Evolutionary conservation across 2,797 vertebrate species (phyloP).

Genomic region (Diglossa cyanea): DNA sequence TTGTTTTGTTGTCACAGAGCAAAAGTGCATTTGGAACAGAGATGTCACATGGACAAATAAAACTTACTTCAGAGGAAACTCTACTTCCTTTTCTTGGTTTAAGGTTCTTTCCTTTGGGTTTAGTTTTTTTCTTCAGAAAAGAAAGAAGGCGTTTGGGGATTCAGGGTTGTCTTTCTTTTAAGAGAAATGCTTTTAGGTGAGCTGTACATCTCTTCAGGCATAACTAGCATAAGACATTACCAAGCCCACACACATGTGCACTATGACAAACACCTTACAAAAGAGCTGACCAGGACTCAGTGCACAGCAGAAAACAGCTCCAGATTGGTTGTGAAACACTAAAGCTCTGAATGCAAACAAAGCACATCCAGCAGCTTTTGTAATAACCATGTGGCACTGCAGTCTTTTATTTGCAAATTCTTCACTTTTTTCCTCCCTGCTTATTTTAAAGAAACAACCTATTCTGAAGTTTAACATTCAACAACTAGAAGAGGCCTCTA

Average conservation of each 20-base stretch:
- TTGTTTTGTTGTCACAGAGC: background rate
- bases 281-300: background rate
- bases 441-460: background rate
- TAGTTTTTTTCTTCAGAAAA: background rate
- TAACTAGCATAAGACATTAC: background rate
- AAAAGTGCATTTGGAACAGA: background rate
- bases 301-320: background rate
- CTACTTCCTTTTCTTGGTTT: background rate
- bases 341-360: conserved; percentile 1
- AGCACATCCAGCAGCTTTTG: background rate
- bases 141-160: background rate
- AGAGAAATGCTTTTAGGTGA: background rate
- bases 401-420: background rate
- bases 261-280: background rate
- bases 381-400: background rate
- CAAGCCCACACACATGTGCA: background rate
- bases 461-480: background rate
- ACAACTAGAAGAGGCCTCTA: background rate
- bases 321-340: background rate
- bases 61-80: background rate
- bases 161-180: background rate
- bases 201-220: background rate
- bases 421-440: background rate
- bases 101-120: background rate
- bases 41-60: background rate